Evolutionary conservation across 2,113 vertebrate species (phyloP), one percentile per base, ranked within the genome.

Genomic region (Reinhardtius hippoglossoides): DNA sequence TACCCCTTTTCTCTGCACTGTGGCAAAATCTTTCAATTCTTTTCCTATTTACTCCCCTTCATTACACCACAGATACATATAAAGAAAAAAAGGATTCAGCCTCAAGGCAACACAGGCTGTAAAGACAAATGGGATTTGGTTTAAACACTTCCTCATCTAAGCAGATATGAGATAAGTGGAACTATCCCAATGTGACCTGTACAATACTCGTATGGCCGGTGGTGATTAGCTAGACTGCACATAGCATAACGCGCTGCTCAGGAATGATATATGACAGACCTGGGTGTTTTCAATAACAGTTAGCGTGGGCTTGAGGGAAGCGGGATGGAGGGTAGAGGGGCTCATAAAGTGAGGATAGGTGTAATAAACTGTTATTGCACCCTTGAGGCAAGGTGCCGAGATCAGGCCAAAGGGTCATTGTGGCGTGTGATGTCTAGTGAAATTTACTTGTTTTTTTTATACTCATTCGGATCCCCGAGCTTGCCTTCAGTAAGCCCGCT

Each of bases 311-410:
- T 93, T 79, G 88, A 91, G 85, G 76, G 83, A 72, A 86, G 82
- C 61, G 4, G 57, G 72, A 76, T 76, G 73, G 76, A 76, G 71
- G 71, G 71, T 71, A 23, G 78, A 81, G 76, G 67, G 81, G 79
- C 88, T 93, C 91, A 93, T 94, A 92, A 93, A 93, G 89, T 72
- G 85, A 83, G 85, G 84, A 88, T 91, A 89, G 90, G 87, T 88
- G 89, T 94, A 94, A 94, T 95, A 95, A 94, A 93, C 89, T 87
- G 86, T 95, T 95, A 95, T 95, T 94, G 89, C 87, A 88, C 92
- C 94, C 91, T 89, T 77, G 86, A 91, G 92, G 88, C 85, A 89
- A 84, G 80, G 82, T 63, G 23, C 81, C 1, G 76, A 90, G 90
- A 94, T 94, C 91, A 91, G 74, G 90, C 71, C 80, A 84, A 62